These are phyloP conservation scores for Cloeon dipterum DNA, from an alignment of 2,888 invertebrate species.

Conservation along the genomic window DNA sequence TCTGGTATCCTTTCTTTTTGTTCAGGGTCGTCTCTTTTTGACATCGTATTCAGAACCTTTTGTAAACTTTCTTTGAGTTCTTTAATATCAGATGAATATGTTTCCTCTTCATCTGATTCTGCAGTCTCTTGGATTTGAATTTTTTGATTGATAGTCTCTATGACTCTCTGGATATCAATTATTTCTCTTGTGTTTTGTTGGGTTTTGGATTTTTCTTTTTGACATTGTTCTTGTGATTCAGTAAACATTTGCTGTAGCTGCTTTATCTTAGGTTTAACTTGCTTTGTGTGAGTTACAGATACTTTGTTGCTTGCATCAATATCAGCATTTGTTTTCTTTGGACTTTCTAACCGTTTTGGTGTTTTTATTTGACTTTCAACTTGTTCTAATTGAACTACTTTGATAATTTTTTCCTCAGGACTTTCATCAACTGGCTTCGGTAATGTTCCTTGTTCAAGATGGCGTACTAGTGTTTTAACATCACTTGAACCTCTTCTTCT, in stretches of 20 bases:
- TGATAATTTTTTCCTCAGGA: constrained; percentile 16
- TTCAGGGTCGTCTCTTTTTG: too few relatives aligned
- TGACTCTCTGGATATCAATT: constrained; percentile 8
- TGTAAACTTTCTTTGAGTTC: background rate
- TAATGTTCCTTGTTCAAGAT: constrained; percentile 24
- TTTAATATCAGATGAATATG: background rate
- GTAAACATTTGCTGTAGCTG: constrained; percentile 23
- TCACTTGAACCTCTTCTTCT: constrained; percentile 22
- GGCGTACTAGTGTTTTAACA: constrained; percentile 28
- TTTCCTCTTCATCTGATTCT: too few relatives aligned
- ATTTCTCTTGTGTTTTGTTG: constrained; percentile 5
- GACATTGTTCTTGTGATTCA: constrained; percentile 13
- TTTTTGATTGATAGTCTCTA: constrained; percentile 8
- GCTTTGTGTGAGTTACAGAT: constrained; percentile 13
- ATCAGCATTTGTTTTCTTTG: constrained; percentile 7
- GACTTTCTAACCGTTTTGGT: constrained; percentile 6
- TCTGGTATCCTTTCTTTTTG: too few relatives aligned
- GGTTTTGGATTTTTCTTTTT: constrained; percentile 6
- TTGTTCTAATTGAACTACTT: constrained; percentile 14
- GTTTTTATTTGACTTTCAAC: too few relatives aligned
- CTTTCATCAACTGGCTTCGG: constrained; percentile 9
- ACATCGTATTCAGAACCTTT: too few relatives aligned
- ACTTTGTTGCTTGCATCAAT: constrained; percentile 6
- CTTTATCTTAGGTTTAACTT: constrained; percentile 22
- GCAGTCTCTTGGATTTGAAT: constrained; percentile 8